phyloP scores from a whole-genome alignment of 2,113 vertebrate species.

The Ictalurus furcatus region DNA sequence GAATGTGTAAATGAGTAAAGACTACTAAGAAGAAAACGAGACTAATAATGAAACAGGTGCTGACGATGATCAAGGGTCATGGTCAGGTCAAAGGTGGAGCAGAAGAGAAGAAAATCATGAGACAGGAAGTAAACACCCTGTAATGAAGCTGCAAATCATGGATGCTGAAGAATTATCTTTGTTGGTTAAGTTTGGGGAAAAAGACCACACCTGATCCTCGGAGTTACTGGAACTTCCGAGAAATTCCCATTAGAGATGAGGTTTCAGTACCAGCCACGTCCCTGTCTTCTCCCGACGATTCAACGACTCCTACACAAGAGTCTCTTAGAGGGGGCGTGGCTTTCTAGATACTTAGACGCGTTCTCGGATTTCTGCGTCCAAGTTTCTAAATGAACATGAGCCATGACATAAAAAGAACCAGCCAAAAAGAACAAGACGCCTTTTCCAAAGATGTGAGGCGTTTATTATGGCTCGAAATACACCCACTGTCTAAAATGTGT shows the following conservation, averaged over 20 bases:
- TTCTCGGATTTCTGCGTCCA: not conserved
- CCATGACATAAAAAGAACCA: not conserved
- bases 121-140: not conserved
- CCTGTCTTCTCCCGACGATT: not conserved
- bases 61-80: not conserved
- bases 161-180: not conserved
- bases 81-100: not conserved
- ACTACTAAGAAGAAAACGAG: not conserved
- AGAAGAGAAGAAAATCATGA: not conserved
- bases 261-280: not conserved
- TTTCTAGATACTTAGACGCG: not conserved
- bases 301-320: not conserved
- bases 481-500: not conserved
- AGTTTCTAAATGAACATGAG: not conserved
- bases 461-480: not conserved
- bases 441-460: not conserved
- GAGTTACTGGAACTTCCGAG: not conserved
- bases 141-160: not conserved
- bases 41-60: not conserved
- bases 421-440: not conserved
- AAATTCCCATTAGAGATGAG: not conserved
- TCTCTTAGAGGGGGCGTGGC: not conserved
- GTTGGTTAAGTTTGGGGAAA: not conserved
- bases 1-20: not conserved
- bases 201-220: no score